phyloP scores from a whole-genome alignment of 2,888 invertebrate species.

The Tetanocera ferruginea region DNA sequence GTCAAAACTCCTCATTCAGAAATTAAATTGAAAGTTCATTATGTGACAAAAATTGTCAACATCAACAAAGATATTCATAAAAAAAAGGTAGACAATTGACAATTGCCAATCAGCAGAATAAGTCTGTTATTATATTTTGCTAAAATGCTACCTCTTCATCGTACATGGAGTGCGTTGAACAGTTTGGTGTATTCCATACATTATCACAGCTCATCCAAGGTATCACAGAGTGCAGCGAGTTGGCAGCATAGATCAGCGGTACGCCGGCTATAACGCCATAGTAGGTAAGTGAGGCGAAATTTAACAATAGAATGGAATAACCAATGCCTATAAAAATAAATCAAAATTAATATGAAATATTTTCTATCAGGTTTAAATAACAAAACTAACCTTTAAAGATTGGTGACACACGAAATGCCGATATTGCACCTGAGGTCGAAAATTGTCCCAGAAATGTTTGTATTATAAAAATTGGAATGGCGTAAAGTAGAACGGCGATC shows the following conservation, averaged over 20 bases:
- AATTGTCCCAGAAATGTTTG: conserved; percentile 91
- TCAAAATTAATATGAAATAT: background rate
- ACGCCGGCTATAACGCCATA: conserved; percentile 88
- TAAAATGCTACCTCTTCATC: conserved; percentile 52
- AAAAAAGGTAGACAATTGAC: no score
- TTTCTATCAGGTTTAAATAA: background rate
- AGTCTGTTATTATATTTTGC: no score
- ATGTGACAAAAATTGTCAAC: no score
- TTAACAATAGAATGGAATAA: conserved; percentile 84
- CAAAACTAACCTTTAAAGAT: conserved; percentile 83
- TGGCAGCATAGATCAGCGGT: conserved; percentile 84
- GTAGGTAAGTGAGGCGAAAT: conserved; percentile 84
- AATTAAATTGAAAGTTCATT: no score
- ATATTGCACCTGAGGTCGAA: conserved; percentile 84
- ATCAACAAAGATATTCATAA: no score
- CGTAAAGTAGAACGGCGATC: conserved; percentile 59
- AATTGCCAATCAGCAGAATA: no score
- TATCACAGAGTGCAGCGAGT: conserved; percentile 76
- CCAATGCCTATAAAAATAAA: conserved; percentile 59
- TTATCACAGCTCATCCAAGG: conserved; percentile 87
- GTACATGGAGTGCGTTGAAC: conserved; percentile 60
- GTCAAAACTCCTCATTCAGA: no score
- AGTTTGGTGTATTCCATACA: conserved; percentile 79
- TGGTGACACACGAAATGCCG: conserved; percentile 85
- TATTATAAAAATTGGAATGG: conserved; percentile 86